Base-by-base conservation (phyloP, 2,888 invertebrate species). In the Lordiphosa fenestrarum region DNA sequence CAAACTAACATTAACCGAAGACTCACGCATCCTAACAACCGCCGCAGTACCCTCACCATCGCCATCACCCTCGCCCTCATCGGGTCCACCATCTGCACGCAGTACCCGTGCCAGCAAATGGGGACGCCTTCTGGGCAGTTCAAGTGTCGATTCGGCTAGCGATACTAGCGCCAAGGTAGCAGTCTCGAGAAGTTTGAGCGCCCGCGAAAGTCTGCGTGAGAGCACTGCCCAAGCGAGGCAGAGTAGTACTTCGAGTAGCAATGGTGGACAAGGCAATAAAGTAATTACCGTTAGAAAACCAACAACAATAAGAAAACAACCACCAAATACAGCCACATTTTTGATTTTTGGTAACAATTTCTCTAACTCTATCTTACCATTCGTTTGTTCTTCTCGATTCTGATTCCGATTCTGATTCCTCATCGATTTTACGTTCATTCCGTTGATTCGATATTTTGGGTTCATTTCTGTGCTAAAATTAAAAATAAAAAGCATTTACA, bases 61-160 rank as follows among this genome's bases (percentile, higher is more conserved):
- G 70, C 89, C 89, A 77, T 89, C 89, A 81, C 89, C 89, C 71
- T 89, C 88, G 77, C 89, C 89, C 72, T 89, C 90, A 75, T 89
- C 88, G 68, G 89, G 91, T 84, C 91, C 91, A 75, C 90, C 90
- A 73, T 91, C 91, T 80, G 91, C 91, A 59, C 90, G 91, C 81
- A 89, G 91, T 72, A 92, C 88, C 75, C 86, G 90, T 89, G 88
- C 89, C 81, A 92, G 94, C 89, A 95, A 95, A 91, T 95, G 95
- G 95, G 95, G 95, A 54, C 92, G 95, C 66, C 91, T 95, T 84
- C 91, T 95, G 88, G 94, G 95, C 85, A 94, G 93, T 84, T 94
- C 94, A 72, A 94, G 95, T 89, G 90, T 94, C 81, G 95, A 95
- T 90, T 94, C 94, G 64, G 92, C 92, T 81, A 93, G 93, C 82